These are phyloP conservation scores for Encarsia formosa DNA, from an alignment of 2,888 invertebrate species.

Conservation along the genomic window DNA sequence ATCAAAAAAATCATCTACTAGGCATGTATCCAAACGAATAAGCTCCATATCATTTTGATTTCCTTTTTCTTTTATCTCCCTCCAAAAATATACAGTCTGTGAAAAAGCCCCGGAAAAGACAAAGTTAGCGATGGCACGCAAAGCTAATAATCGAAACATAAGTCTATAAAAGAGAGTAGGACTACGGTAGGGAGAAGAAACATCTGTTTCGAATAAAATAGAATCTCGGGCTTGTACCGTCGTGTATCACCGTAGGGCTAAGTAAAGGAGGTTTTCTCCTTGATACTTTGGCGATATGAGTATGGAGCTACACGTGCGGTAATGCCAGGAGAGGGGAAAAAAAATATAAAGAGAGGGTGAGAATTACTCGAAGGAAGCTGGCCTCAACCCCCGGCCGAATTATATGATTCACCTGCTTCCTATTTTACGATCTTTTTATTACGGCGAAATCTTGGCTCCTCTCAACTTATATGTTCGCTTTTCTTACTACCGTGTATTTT, in stretches of 20 bases:
- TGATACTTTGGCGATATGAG: conserved; percentile 39
- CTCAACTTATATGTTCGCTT: conserved; percentile 16
- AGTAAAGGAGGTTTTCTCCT: conserved; percentile 12
- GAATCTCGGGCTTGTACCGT: conserved; percentile 7
- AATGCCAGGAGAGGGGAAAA: conserved; percentile 8
- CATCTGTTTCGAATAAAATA: conserved; percentile 29
- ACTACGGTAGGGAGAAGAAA: too few species aligned
- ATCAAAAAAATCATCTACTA: too few species aligned
- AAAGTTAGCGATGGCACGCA: conserved; percentile 4
- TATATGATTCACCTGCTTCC: conserved; percentile 52
- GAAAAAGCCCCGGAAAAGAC: too few species aligned
- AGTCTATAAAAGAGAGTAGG: conserved; percentile 21
- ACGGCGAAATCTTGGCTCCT: conserved; percentile 43
- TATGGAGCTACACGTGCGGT: conserved; percentile 44
- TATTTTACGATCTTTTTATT: conserved; percentile 52
- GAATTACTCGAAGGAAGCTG: conserved; percentile 43
- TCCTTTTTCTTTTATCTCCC: too few species aligned
- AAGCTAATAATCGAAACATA: conserved; percentile 26
- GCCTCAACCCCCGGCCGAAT: conserved; percentile 46
- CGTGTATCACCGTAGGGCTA: conserved; percentile 20
- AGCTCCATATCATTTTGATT: too few species aligned
- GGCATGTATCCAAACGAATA: too few species aligned
- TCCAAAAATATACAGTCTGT: too few species aligned
- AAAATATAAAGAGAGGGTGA: conserved; percentile 28
- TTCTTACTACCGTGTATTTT: neutral